phyloP scores from a whole-genome alignment of 2,113 vertebrate species.

The Melospiza melodia region DNA sequence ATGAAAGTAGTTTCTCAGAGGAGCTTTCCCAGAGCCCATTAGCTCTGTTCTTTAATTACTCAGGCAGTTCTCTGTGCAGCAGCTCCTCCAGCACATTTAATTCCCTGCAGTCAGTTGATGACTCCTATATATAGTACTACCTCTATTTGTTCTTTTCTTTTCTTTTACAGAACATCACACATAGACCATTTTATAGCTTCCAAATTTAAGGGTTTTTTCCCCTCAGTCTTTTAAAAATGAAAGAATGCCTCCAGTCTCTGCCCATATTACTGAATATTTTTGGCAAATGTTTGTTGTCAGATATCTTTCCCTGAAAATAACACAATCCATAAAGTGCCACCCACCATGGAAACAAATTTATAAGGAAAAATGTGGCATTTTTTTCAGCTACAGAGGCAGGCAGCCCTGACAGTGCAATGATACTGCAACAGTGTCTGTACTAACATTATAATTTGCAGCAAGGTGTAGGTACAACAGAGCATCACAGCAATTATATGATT shows the following conservation, averaged over 20 bases:
- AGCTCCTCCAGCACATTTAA: not conserved
- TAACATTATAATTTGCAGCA: conserved; percentile 25
- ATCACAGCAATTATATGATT: not conserved
- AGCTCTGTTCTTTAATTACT: not conserved
- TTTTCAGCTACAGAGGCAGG: not conserved
- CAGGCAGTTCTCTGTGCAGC: not conserved
- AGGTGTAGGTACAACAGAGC: conserved; percentile 23
- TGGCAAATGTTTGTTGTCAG: not conserved
- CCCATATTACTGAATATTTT: not conserved
- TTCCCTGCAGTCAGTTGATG: not conserved
- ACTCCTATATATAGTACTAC: not conserved
- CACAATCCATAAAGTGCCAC: not conserved
- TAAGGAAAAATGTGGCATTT: not conserved
- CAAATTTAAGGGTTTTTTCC: not conserved
- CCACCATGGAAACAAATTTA: not conserved
- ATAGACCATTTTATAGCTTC: not conserved
- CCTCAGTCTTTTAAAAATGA: not conserved
- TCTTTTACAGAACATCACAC: not conserved
- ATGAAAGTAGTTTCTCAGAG: not conserved
- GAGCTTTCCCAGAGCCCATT: not conserved
- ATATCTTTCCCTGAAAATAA: not conserved
- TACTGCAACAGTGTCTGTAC: not conserved
- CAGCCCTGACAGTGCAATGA: not conserved
- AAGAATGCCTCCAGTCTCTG: not conserved
- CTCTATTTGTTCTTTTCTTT: not conserved